Evolutionary conservation across 2,888 invertebrate genomes (phyloP), one percentile per base, ranked within the genome.

Genomic region (Leptura quadrifasciata): DNA sequence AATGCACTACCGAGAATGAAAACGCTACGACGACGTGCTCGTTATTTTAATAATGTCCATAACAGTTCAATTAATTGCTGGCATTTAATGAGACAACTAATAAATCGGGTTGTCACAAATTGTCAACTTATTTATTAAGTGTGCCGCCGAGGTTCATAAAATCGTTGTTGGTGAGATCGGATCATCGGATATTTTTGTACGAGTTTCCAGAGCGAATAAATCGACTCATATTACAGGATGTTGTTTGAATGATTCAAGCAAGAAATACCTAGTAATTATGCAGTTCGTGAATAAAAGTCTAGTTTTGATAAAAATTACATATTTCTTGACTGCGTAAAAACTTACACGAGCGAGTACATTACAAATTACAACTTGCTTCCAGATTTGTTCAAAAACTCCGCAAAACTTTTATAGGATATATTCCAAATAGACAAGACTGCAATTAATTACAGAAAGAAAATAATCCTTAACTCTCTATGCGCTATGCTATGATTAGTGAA

Each of bases 31-130:
- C 20, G 20, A 20, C 18, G 20, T 12, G 15, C 20, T 12, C 27
- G 21, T 60, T 21, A 60, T 60, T 60, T 24, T 60, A 57, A 60
- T 60, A 27, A 12, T 27, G 60, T 12, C 60, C 67, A 60, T 68
- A 76, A 76, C 76, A 72, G 61, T 72, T 76, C 54, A 76, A 76
- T 76, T 76, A 72, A 65, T 31, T 63, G 27, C 35, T 52, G 63
- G 35, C 47, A 47, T 69, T 72, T 76, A 24, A 58, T 31, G 15
- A 61, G 60, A 31, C 68, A 57, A 68, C 63, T 24, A 68, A 57
- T 58, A 64, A 75, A 75, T 65, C 35, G 20, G 58, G 54, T 65
- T 67, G 75, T 35, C 58, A 20, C 35, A 65, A 72, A 71, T 72
- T 72, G 60, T 71, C n/a, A 47, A 47, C 47, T 47, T 47, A 21